Base-by-base conservation (phyloP, 2,888 invertebrate species). In the Hemaris fuciformis region DNA sequence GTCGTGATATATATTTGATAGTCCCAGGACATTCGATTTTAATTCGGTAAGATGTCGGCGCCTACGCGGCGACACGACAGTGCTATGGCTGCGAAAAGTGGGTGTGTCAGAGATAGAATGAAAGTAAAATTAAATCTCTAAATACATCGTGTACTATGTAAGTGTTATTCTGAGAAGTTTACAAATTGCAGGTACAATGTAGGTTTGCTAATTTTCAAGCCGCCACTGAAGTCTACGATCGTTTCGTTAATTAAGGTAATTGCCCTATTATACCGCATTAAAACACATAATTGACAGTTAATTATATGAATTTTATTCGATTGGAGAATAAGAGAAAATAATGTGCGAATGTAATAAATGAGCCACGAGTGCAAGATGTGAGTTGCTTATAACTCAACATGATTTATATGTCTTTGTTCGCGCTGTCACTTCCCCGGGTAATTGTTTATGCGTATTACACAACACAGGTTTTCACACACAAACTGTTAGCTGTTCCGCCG, bases 351-450 rank as follows among this genome's bases (percentile, higher is more conserved):
- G 18, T 18, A 53, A 15, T 20, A 31, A 8, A 53, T 7, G 18
- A 27, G 18, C 18, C 10, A 10, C n/a, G 48, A 53, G 48, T 27
- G 6, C 27, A 27, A 7, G 48, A 27, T 8, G 4, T 31, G n/a
- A 18, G 31, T 53, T 8, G 31, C 27, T 53, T 53, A 7, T 18
- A 31, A 27, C 18, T 53, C 31, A 4, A 10, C 4, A 27, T 27
- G 43, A 20, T 59, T 43, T 45, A 43, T 31, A n/a, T 53, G 53
- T 31, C 27, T 64, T 64, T 57, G 58, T 62, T 53, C 15, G 31
- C 18, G 1, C 18, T 31, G 53, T 31, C 31, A 31, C 64, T 65
- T 31, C 27, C 10, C 59, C 63, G 65, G 62, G 66, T 64, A 62
- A 60, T 63, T 43, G 25, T 41, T 38, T 38, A 20, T 5, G 13